Evolutionary conservation across 2,888 invertebrate species (phyloP).

Genomic region (Cotesia congregata): DNA sequence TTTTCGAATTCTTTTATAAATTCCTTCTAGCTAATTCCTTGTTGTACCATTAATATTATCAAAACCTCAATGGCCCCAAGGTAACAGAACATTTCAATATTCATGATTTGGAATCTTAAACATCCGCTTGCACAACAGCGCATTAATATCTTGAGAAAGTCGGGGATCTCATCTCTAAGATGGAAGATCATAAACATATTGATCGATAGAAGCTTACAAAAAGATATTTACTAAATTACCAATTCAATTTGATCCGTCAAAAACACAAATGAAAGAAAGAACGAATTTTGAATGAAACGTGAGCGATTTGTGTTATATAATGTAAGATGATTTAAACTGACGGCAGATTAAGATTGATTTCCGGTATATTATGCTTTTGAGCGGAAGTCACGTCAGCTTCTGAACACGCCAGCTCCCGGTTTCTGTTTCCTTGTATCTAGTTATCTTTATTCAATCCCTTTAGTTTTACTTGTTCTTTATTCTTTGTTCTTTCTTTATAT

Average conservation of each 20-base stretch:
- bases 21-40: constrained; percentile 16
- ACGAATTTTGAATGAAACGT: background rate
- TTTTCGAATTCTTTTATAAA: constrained; percentile 44
- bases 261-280: too few relatives aligned
- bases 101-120: too few relatives aligned
- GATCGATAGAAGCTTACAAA: too few relatives aligned
- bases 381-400: constrained; percentile 60
- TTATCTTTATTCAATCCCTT: constrained; percentile 14
- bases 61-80: too few relatives aligned
- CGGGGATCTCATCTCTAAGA: too few relatives aligned
- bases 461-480: background rate
- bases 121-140: too few relatives aligned
- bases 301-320: constrained; percentile 51
- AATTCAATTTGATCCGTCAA: too few relatives aligned
- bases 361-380: constrained; percentile 57
- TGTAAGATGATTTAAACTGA: constrained; percentile 57
- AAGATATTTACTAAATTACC: too few relatives aligned
- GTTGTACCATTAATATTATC: background rate
- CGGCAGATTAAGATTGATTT: constrained; percentile 59
- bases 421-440: constrained; percentile 30
- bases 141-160: too few relatives aligned
- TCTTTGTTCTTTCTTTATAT: background rate
- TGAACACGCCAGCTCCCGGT: constrained; percentile 52
- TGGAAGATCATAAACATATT: too few relatives aligned
- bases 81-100: too few relatives aligned